These are phyloP conservation scores for Dendroctonus ponderosae DNA, from an alignment of 1,140 invertebrate species.

Conservation along the genomic window DNA sequence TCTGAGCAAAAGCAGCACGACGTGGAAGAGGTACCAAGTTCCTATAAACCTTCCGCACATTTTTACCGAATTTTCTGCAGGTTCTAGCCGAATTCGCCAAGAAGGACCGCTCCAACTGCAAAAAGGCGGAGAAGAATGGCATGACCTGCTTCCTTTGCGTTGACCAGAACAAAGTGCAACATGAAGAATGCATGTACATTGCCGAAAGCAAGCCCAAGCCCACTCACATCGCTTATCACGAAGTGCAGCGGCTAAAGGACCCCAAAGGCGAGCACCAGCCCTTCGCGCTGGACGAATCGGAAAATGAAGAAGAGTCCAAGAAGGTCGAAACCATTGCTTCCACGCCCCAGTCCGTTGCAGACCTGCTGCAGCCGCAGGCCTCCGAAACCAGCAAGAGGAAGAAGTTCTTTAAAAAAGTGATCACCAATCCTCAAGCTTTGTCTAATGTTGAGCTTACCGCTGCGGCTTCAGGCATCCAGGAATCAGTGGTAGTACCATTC, in stretches of 20 bases:
- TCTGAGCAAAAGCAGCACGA: slow-evolving; percentile 59
- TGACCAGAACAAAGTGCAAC: slow-evolving; percentile 63
- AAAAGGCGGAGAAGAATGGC: slow-evolving; percentile 65
- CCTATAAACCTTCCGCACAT: not conserved
- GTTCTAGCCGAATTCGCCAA: slow-evolving; percentile 67
- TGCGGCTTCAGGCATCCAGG: slow-evolving; percentile 15
- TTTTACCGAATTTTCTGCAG: slow-evolving; percentile 3
- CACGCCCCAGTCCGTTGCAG: slow-evolving; percentile 5
- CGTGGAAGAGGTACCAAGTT: slow-evolving; percentile 55
- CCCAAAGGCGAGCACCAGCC: slow-evolving; percentile 22
- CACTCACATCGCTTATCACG: slow-evolving; percentile 52
- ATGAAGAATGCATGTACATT: slow-evolving; percentile 75
- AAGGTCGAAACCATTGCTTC: slow-evolving; percentile 25
- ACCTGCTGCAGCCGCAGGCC: slow-evolving; percentile 10
- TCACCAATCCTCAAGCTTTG: slow-evolving; percentile 11
- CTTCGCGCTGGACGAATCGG: not conserved
- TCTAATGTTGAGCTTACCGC: slow-evolving; percentile 17
- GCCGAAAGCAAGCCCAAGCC: slow-evolving; percentile 60
- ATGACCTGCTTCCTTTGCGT: slow-evolving; percentile 74
- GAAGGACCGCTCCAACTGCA: slow-evolving; percentile 68
- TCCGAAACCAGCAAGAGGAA: slow-evolving; percentile 34
- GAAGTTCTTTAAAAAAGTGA: slow-evolving; percentile 38
- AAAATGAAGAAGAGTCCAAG: slow-evolving; percentile 13
- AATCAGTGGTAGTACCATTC: slow-evolving; percentile 20
- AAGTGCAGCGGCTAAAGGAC: slow-evolving; percentile 36